Percentiles rank a stretch among this genome's conserved stretches.
phyloP scores from a whole-genome alignment of 2,888 invertebrate genomes.

The Phalangium opilio region DNA sequence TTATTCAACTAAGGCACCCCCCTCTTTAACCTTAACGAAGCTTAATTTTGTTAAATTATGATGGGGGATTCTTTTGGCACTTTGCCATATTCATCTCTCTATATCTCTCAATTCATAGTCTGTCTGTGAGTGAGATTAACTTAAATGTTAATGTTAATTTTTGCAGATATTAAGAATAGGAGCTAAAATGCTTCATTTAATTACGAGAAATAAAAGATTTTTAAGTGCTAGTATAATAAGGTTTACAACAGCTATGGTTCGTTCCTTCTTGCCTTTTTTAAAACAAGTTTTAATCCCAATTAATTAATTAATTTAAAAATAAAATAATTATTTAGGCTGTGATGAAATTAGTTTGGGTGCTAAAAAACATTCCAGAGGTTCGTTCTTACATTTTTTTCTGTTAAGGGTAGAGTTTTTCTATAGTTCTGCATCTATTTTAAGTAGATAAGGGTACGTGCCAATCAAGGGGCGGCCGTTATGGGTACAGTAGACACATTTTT shows the following conservation, averaged over 20 bases:
- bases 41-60: too few species aligned
- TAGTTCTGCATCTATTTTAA: not conserved
- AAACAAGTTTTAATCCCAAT: too few species aligned
- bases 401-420: not conserved
- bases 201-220: conserved; percentile 65
- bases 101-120: too few species aligned
- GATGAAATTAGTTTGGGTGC: conserved; percentile 58
- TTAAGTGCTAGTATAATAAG: conserved; percentile 68
- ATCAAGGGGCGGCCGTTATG: conserved; percentile 52
- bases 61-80: too few species aligned
- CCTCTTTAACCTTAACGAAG: too few species aligned
- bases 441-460: conserved; percentile 37
- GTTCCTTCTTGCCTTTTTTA: conserved; percentile 5
- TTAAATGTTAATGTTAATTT: not conserved
- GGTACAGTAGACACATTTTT: conserved; percentile 90
- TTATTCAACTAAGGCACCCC: too few species aligned
- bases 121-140: too few species aligned
- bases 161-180: conserved; percentile 44
- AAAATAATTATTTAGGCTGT: conserved; percentile 56
- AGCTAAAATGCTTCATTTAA: conserved; percentile 50
- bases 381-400: conserved; percentile 26
- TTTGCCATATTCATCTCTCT: too few species aligned
- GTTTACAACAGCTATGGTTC: conserved; percentile 69
- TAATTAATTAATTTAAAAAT: not conserved
- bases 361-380: conserved; percentile 53